A percentile compares a stretch with the other conserved stretches of the same genome.
phyloP scores from a whole-genome alignment of 2,797 vertebrate species.

The Varecia variegata region DNA sequence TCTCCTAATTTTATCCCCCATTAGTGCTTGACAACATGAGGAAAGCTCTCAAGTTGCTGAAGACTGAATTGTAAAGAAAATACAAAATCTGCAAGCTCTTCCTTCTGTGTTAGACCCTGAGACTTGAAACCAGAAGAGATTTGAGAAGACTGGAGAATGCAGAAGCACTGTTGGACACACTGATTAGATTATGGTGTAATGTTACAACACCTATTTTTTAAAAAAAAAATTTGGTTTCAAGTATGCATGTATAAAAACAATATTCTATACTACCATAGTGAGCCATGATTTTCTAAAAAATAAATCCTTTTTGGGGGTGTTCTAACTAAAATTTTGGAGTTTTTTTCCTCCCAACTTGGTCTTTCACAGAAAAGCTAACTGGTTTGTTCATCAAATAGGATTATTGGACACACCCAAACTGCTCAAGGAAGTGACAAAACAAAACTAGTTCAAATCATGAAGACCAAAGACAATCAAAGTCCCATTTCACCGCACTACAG shows the following conservation, averaged over 20 bases:
- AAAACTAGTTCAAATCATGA: neutral
- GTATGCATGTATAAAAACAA: slow-evolving; percentile 76
- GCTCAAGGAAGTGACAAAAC: neutral
- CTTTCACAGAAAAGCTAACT: neutral
- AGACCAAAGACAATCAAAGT: neutral
- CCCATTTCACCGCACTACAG: neutral
- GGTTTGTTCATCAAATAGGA: neutral
- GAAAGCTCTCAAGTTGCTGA: slow-evolving; percentile 93
- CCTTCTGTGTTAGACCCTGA: neutral
- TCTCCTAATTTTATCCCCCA: slow-evolving; percentile 49
- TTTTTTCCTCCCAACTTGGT: neutral
- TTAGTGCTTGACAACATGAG: slow-evolving; percentile 91
- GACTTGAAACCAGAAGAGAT: slow-evolving; percentile 45
- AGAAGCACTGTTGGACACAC: slow-evolving; percentile 58
- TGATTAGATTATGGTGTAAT: slow-evolving; percentile 17
- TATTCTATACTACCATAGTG: slow-evolving; percentile 69
- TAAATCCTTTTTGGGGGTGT: slow-evolving; percentile 82
- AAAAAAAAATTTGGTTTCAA: slow-evolving; percentile 67
- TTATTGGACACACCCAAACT: neutral
- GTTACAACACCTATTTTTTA: slow-evolving; percentile 77
- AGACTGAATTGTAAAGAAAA: slow-evolving; percentile 91
- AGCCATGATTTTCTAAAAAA: slow-evolving; percentile 80
- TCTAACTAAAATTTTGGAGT: neutral
- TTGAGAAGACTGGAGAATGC: slow-evolving; percentile 61
- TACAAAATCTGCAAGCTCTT: slow-evolving; percentile 1